Percentiles rank a stretch among this genome's conserved stretches.
Conservation (phyloP, 1,140 invertebrate species). For the Geopemphigus sp. region DNA sequence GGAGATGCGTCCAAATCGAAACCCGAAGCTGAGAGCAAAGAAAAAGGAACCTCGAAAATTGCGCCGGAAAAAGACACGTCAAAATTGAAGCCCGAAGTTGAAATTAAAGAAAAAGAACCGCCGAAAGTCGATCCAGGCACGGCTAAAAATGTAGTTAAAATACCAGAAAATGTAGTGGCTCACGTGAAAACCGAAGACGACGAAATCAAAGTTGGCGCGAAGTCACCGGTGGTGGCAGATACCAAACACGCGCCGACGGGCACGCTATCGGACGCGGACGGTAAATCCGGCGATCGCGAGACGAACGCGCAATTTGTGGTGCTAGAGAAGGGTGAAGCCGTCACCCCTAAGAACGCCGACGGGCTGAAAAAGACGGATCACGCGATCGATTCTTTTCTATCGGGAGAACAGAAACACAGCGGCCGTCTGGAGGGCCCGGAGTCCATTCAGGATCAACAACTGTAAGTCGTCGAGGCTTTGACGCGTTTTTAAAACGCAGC, state of each 20-base stretch:
- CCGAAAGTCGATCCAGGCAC: background rate
- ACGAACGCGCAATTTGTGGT: background rate
- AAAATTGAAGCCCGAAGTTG: too few relatives aligned
- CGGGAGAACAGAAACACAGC: constrained; percentile 7
- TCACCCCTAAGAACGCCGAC: background rate
- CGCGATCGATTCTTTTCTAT: background rate
- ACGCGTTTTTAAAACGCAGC: too few relatives aligned
- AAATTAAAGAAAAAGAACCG: background rate
- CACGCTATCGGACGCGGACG: too few relatives aligned
- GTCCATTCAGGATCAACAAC: constrained; percentile 40
- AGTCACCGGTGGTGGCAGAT: background rate
- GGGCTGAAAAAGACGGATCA: too few relatives aligned
- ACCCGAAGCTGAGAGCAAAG: background rate
- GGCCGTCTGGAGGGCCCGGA: background rate
- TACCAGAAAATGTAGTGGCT: background rate
- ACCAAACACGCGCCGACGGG: too few relatives aligned
- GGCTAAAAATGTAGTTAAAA: background rate
- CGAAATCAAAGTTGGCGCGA: background rate
- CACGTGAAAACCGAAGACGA: background rate
- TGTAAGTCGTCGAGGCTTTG: constrained; percentile 39
- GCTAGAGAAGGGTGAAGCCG: background rate
- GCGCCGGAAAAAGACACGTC: background rate
- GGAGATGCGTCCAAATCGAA: background rate
- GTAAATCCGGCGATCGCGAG: too few relatives aligned
- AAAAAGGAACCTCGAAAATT: background rate